Evolutionary conservation across 2,797 vertebrate genomes (phyloP), one percentile per base, ranked within the genome.

Genomic region (Huso huso): DNA sequence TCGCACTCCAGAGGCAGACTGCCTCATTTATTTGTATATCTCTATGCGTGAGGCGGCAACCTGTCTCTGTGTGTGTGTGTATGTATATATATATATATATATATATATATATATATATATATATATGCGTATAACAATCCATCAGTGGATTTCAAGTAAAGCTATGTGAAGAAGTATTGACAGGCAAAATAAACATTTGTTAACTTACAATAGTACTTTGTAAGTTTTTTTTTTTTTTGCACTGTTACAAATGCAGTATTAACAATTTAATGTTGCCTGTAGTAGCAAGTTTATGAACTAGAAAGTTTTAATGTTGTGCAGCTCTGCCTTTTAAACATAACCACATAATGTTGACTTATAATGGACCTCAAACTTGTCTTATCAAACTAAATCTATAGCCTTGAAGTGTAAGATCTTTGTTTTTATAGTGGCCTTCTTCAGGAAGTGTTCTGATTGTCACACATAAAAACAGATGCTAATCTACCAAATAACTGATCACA

Each of bases 341-440:
- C 48, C 65, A 63, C 51, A 53, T 66, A 52, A 57, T 23, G 9
- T 68, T 65, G 48, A 64, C 10, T 55, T 67, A 37, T 67, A n/a
- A 48, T 65, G 60, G 69, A 71, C 49, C 55, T 66, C 55, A 51
- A 15, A 66, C n/a, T 55, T 10, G 10, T 64, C 63, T 67, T 59
- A 69, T 61, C 57, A 60, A 66, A 72, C 68, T 13, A 75, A 82
- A 77, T 80, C 79, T 76, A 76, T 78, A 82, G 84, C 86, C 83
- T 88, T 85, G 77, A 84, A 73, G 75, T 73, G 81, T 77, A 79
- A 66, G 1, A 80, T 80, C 49, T 84, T 80, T 82, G 86, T 71
- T 81, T 79, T 67, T 73, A 64, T 64, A 75, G 76, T 82, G 75
- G 77, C 76, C 78, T 80, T 61, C 78, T 80, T 61, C 63, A 62